phyloP scores from a whole-genome alignment of 2,797 vertebrate species.

The Phyllotis vaccarum region DNA sequence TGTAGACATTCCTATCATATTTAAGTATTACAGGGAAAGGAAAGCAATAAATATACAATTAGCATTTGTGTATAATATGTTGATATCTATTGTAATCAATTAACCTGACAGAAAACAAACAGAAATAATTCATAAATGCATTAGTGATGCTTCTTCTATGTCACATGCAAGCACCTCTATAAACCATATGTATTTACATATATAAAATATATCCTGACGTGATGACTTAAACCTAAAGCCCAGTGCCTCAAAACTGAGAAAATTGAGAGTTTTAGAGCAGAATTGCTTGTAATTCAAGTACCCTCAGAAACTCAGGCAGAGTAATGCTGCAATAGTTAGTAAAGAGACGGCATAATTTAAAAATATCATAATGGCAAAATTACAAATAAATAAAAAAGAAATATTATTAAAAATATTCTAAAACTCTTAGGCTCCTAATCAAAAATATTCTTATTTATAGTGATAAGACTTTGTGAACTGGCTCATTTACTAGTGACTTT shows the following conservation, averaged over 20 bases:
- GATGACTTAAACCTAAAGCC: too few species aligned
- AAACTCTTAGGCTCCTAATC: neutral
- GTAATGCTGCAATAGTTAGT: neutral
- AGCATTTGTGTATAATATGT: neutral
- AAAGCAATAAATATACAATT: neutral
- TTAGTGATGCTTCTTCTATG: neutral
- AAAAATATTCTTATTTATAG: neutral
- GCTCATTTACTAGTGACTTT: neutral
- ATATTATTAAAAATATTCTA: neutral
- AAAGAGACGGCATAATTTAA: too few species aligned
- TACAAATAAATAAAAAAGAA: neutral
- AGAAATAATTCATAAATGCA: neutral
- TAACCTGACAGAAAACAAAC: neutral
- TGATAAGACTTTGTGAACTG: neutral
- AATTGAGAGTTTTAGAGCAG: too few species aligned
- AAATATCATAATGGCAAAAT: neutral
- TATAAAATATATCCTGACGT: neutral
- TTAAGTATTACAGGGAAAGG: neutral
- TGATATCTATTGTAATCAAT: neutral
- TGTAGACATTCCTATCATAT: neutral
- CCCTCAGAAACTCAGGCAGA: neutral
- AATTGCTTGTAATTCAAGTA: neutral
- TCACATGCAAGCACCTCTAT: neutral
- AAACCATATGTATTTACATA: too few species aligned
- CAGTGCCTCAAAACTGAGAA: too few species aligned